These are phyloP conservation scores for Diadumene lineata DNA, from an alignment of 92 coral and sea anemone genomes.

Conservation along the genomic window DNA sequence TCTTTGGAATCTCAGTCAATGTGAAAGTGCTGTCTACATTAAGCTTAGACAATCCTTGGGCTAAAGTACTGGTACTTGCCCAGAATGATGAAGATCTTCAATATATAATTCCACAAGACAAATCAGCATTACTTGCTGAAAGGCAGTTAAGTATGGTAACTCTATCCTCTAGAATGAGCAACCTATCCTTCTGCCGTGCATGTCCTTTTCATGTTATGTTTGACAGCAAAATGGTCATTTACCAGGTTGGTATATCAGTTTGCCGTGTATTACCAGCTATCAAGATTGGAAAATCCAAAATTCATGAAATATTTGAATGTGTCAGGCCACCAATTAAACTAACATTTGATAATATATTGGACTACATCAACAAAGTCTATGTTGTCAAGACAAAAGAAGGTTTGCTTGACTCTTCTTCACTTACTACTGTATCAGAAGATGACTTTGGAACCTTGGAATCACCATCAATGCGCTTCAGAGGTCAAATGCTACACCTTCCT, in stretches of 20 bases:
- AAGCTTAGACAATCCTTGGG: slow-evolving; percentile 63
- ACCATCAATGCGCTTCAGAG: slow-evolving; percentile 97
- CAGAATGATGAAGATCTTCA: slow-evolving; percentile 47
- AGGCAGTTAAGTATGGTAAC: slow-evolving; percentile 78
- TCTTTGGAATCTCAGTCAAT: slow-evolving; percentile 67
- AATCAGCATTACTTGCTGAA: slow-evolving; percentile 51
- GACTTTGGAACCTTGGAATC: slow-evolving; percentile 80
- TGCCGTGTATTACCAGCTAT: slow-evolving; percentile 82
- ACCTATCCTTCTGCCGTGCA: slow-evolving; percentile 86
- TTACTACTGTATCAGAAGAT: slow-evolving; percentile 93
- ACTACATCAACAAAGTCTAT: slow-evolving; percentile 81
- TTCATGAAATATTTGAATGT: slow-evolving; percentile 74
- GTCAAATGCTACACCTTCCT: slow-evolving; percentile 95
- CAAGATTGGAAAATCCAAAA: slow-evolving; percentile 70
- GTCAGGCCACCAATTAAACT: slow-evolving; percentile 78
- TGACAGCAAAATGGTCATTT: slow-evolving; percentile 85
- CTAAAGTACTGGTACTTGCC: slow-evolving; percentile 60
- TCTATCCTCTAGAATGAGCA: slow-evolving; percentile 66
- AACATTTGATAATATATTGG: slow-evolving; percentile 76
- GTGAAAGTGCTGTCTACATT: slow-evolving; percentile 50
- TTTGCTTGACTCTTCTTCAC: slow-evolving; percentile 78
- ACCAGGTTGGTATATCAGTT: slow-evolving; percentile 89
- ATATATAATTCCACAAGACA: slow-evolving; percentile 45
- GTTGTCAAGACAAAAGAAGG: slow-evolving; percentile 90
- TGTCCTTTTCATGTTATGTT: slow-evolving; percentile 92